These are phyloP conservation scores for Quadroppia sp. DNA, from an alignment of 2,888 invertebrate genomes.

Conservation along the genomic window DNA sequence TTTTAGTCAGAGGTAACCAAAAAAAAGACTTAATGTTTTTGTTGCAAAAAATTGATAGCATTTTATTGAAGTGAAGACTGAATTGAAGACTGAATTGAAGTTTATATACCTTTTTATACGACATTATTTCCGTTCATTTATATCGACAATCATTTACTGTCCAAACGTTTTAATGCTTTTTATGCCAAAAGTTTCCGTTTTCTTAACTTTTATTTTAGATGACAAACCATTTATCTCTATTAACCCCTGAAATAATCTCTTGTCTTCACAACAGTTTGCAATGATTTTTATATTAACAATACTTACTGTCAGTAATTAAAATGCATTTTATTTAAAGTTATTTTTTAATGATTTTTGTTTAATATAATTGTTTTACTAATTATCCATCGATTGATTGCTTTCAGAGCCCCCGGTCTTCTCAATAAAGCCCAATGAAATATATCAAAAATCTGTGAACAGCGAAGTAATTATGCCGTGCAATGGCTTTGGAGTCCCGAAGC, in stretches of 20 bases:
- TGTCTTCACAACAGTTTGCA: neutral
- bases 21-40: neutral
- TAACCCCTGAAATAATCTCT: neutral
- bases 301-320: too few relatives aligned
- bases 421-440: conserved; percentile 81
- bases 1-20: conserved; percentile 55
- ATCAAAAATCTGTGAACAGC: conserved; percentile 84
- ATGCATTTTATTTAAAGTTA: too few relatives aligned
- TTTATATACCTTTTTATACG: conserved; percentile 4
- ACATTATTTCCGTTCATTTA: neutral
- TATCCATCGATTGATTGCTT: conserved; percentile 55
- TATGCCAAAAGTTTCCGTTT: conserved; percentile 31
- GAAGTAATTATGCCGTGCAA: conserved; percentile 92
- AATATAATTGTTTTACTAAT: neutral
- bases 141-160: neutral
- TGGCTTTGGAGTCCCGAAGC: conserved; percentile 68
- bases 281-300: too few relatives aligned
- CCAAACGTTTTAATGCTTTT: conserved; percentile 26
- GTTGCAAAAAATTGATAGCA: neutral
- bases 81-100: neutral
- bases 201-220: neutral
- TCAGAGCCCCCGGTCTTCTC: conserved; percentile 87
- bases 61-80: neutral
- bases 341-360: neutral
- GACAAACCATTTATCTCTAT: neutral